Percentiles rank a stretch among this genome's conserved stretches.
Conservation (phyloP, 2,113 vertebrate genomes). For the Pseudopipra pipra region DNA sequence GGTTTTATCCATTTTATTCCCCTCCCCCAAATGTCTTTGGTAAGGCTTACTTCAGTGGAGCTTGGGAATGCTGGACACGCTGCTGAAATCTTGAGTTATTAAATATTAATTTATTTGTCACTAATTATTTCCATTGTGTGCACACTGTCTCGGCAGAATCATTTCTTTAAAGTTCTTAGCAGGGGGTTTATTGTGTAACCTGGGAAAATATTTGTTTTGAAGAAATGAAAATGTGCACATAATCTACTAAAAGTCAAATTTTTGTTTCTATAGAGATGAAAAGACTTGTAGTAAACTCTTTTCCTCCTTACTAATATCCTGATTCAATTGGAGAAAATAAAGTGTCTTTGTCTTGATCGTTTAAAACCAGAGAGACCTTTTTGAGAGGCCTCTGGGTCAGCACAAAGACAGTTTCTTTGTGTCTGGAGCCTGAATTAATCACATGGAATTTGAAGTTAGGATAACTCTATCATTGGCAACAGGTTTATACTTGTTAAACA, state of each 20-base stretch:
- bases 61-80: conserved; percentile 46
- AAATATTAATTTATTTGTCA: conserved; percentile 76
- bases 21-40: conserved; percentile 49
- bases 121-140: conserved; percentile 71
- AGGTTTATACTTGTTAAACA: conserved; percentile 54
- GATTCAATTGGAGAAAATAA: neutral
- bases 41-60: conserved; percentile 31
- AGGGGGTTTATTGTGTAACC: conserved; percentile 6
- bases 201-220: conserved; percentile 31
- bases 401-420: conserved; percentile 7
- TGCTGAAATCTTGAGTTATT: conserved; percentile 66
- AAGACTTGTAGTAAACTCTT: conserved; percentile 3
- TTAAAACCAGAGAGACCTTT: neutral
- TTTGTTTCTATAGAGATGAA: conserved; percentile 26
- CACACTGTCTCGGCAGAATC: conserved; percentile 59
- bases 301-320: conserved; percentile 5
- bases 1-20: conserved; percentile 47
- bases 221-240: conserved; percentile 52
- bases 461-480: conserved; percentile 1
- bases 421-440: conserved; percentile 30
- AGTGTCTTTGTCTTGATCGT: neutral
- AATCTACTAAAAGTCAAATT: conserved; percentile 47
- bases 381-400: neutral
- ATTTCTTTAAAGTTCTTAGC: conserved; percentile 50
- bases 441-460: neutral